These are phyloP conservation scores for Brachyhypopomus gauderio DNA, from an alignment of 2,113 vertebrate species.

Conservation along the genomic window DNA sequence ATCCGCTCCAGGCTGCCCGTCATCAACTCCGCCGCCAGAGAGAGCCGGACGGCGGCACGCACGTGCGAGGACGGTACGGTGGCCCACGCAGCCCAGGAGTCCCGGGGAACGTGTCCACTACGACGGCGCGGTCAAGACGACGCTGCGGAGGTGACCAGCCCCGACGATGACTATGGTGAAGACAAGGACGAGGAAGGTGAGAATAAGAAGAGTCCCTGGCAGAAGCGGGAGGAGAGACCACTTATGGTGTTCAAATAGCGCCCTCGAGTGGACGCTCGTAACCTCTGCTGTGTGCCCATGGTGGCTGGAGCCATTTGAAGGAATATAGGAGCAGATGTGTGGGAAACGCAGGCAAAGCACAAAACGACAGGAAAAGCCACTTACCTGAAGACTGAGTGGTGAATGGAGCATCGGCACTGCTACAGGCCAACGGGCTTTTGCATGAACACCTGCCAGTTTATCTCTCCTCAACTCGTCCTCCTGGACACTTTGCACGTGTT, in stretches of 20 bases:
- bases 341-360: constrained; percentile 22
- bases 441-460: background rate
- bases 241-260: constrained; percentile 81
- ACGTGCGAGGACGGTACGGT: constrained; percentile 82
- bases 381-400: background rate
- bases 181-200: constrained; percentile 78
- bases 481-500: constrained; percentile 10
- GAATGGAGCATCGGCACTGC: background rate
- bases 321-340: background rate
- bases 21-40: constrained; percentile 72
- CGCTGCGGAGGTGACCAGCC: constrained; percentile 78
- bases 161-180: constrained; percentile 73
- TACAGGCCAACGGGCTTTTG: constrained; percentile 11
- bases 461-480: background rate
- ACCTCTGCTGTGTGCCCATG: too few relatives aligned
- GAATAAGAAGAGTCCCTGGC: constrained; percentile 85
- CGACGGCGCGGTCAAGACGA: constrained; percentile 74
- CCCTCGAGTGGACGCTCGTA: background rate
- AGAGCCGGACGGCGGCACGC: constrained; percentile 72
- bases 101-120: constrained; percentile 68
- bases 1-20: constrained; percentile 75
- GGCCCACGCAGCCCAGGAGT: constrained; percentile 72
- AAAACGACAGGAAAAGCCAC: constrained; percentile 1
- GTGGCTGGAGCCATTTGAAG: background rate
- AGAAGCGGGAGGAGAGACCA: constrained; percentile 82